These are phyloP conservation scores for Apteryx owenii DNA, from an alignment of 2,113 vertebrate species.

Conservation along the genomic window DNA sequence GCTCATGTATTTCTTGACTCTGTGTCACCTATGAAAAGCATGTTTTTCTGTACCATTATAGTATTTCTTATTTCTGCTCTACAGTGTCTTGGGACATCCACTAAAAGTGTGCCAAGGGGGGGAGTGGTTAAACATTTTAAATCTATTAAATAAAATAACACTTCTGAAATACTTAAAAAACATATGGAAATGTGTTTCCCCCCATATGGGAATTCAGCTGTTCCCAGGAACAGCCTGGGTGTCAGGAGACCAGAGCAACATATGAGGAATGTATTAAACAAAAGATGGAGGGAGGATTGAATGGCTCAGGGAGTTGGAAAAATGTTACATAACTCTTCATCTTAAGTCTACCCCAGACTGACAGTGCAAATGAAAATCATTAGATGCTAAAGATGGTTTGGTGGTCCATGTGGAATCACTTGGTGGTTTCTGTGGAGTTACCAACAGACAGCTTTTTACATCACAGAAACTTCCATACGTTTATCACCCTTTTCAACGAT, in stretches of 20 bases:
- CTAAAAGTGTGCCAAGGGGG: not conserved
- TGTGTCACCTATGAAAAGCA: not conserved
- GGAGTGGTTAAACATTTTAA: slow-evolving; percentile 30
- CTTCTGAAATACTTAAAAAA: slow-evolving; percentile 37
- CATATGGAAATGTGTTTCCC: slow-evolving; percentile 54
- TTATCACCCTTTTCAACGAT: slow-evolving; percentile 51
- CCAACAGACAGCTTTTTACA: slow-evolving; percentile 66
- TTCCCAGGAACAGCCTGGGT: slow-evolving; percentile 49
- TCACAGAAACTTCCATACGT: slow-evolving; percentile 64
- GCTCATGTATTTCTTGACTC: slow-evolving; percentile 9
- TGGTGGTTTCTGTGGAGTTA: slow-evolving; percentile 65
- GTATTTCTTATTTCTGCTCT: slow-evolving; percentile 28
- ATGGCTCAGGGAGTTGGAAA: slow-evolving; percentile 1
- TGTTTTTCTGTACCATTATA: not conserved
- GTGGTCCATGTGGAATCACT: slow-evolving; percentile 69
- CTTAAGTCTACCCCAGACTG: not conserved
- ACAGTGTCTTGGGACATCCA: not conserved
- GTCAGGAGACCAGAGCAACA: slow-evolving; percentile 60
- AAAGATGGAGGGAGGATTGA: slow-evolving; percentile 30
- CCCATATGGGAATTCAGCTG: slow-evolving; percentile 43
- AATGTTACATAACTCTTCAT: slow-evolving; percentile 69
- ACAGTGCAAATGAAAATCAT: slow-evolving; percentile 65
- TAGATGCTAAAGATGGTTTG: slow-evolving; percentile 37
- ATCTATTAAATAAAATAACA: slow-evolving; percentile 59
- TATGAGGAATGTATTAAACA: slow-evolving; percentile 70